Evolutionary conservation across 1,140 invertebrate species (phyloP), one percentile per base, ranked within the genome.

Genomic region (Tetranychus urticae): DNA sequence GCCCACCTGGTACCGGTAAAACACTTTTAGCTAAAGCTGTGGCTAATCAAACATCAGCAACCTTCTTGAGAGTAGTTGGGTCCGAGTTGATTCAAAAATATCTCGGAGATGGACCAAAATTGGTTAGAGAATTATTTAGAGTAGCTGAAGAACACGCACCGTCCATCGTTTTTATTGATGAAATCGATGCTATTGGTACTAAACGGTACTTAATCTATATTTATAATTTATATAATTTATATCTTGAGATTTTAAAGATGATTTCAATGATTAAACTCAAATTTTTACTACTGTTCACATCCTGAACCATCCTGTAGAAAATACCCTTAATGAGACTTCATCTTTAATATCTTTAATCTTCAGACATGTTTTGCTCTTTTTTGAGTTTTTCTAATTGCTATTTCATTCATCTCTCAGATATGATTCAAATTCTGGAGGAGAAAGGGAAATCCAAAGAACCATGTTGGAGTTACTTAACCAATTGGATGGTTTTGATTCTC

Each of bases 81-180:
- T 97, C 93, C 10, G 94, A 99, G 74, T 79, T 99, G 3, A 98
- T 99, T 71, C 96, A 99, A 71, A 99, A 98, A 75, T 97, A 97
- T 78, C 78, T 99, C 70, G 94, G 94, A 64, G 96, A 99, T 79
- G 96, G 96, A 34, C 94, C 96, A 0, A 99, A 99, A 76, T 76
- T 99, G 50, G 94, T 99, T 4, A 77, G 96, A 64, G 96, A 99
- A 72, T 72, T 99, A 14, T 99, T 99, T 74, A 76, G 93, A 69
- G 93, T 99, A 8, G 94, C 96, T 33, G 94, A 99, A 71, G 94
- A 99, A 73, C 91, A 99, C 79, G 92, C 94, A 1, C 94, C 96
- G 8, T 97, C 92, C 1, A 99, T 99, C 75, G 93, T 99, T 1
- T 99, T 99, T 71, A 98, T 99, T 71, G 96, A 99, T 79, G 96